These are phyloP conservation scores for Amitus sp. DNA, from an alignment of 2,888 invertebrate genomes.

Conservation along the genomic window DNA sequence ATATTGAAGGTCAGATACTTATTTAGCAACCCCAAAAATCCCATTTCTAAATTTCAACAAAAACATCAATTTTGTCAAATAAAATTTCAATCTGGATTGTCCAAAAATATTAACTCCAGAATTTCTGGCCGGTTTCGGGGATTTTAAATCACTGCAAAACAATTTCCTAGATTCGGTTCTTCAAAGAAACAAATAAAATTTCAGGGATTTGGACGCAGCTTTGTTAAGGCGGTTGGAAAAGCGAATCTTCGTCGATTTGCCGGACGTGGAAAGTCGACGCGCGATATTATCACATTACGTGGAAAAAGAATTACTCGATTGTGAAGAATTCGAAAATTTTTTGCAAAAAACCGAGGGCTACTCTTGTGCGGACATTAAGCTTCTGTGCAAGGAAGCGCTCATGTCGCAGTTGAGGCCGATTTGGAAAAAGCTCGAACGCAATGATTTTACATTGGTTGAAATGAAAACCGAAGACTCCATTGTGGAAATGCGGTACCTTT, in stretches of 20 bases:
- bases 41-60: too few relatives aligned
- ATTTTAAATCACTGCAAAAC: too few relatives aligned
- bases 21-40: too few relatives aligned
- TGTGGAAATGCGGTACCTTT: slow-evolving; percentile 63
- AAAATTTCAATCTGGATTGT: too few relatives aligned
- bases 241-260: slow-evolving; percentile 83
- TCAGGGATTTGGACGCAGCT: slow-evolving; percentile 87
- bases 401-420: slow-evolving; percentile 82
- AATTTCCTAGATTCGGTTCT: too few relatives aligned
- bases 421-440: slow-evolving; percentile 66
- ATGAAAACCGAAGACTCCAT: slow-evolving; percentile 44
- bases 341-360: slow-evolving; percentile 76
- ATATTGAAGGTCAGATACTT: too few relatives aligned
- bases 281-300: slow-evolving; percentile 74
- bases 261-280: slow-evolving; percentile 73
- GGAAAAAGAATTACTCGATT: slow-evolving; percentile 66
- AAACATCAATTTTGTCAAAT: too few relatives aligned
- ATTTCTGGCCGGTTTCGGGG: too few relatives aligned
- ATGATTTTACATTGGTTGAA: slow-evolving; percentile 24
- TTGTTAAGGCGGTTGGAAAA: slow-evolving; percentile 90
- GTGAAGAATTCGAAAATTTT: slow-evolving; percentile 66
- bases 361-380: slow-evolving; percentile 88
- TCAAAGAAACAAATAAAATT: too few relatives aligned
- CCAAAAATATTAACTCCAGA: too few relatives aligned
- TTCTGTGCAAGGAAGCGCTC: slow-evolving; percentile 88